A percentile compares a stretch with the other conserved stretches of the same genome.
Conservation (phyloP, 2,888 invertebrate species). For the Anodontia alba region DNA sequence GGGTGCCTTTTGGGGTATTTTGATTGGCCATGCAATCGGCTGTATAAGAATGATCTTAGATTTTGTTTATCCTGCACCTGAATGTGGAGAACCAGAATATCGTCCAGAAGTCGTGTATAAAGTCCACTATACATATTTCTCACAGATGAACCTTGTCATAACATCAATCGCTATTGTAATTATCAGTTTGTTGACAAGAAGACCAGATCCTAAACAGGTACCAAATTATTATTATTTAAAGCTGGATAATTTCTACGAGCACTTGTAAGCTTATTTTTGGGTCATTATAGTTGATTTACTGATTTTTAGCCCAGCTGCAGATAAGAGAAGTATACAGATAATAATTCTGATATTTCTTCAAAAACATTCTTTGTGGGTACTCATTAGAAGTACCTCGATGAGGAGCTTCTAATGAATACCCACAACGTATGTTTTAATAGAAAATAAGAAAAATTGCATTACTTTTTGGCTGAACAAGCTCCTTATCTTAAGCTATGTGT, state of each 20-base stretch:
- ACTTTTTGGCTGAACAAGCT: no score
- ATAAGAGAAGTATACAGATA: background rate
- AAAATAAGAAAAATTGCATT: no score
- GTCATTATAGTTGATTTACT: no score
- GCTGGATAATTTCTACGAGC: background rate
- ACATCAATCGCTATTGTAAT: conserved; percentile 73
- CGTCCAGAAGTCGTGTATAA: conserved; percentile 80
- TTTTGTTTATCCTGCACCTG: conserved; percentile 84
- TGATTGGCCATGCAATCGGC: conserved; percentile 85
- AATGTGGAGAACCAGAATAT: conserved; percentile 84
- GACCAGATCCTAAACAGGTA: conserved; percentile 69
- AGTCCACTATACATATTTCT: conserved; percentile 82
- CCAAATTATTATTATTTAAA: no score
- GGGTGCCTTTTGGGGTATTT: conserved; percentile 86
- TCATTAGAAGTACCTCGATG: no score
- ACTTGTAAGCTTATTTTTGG: no score
- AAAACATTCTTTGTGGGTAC: no score
- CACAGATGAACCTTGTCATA: conserved; percentile 72
- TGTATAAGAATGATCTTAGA: conserved; percentile 85
- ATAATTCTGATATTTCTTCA: background rate
- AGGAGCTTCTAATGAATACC: no score
- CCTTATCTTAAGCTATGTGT: no score
- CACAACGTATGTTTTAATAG: no score
- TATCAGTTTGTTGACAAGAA: conserved; percentile 72
- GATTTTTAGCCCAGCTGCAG: no score